Evolutionary conservation across 2,113 vertebrate genomes (phyloP).

Genomic region (Camarhynchus parvulus): DNA sequence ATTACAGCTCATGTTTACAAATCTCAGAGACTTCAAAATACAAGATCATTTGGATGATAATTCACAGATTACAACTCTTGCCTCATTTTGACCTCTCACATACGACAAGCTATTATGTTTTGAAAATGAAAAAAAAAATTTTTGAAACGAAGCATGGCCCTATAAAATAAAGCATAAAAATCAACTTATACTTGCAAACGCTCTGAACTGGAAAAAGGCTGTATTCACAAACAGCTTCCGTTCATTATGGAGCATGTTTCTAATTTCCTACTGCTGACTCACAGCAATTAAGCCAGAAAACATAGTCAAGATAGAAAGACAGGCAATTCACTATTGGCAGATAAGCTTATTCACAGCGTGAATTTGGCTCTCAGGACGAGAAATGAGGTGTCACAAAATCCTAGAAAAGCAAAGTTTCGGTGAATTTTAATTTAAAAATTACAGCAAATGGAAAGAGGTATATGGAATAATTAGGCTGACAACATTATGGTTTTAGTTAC

Average conservation of each 20-base stretch:
- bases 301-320: not conserved
- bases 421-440: not conserved
- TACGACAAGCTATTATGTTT: not conserved
- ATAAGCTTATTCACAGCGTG: not conserved
- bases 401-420: not conserved
- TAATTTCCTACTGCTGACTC: conserved; percentile 45
- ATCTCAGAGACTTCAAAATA: not conserved
- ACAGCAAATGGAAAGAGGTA: not conserved
- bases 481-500: not conserved
- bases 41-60: not conserved
- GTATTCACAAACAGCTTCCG: not conserved
- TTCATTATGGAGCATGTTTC: not conserved
- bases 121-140: not conserved
- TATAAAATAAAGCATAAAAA: conserved; percentile 39
- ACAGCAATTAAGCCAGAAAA: conserved; percentile 36
- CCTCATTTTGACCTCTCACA: not conserved
- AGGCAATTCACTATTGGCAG: not conserved
- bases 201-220: not conserved
- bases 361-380: not conserved
- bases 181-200: not conserved
- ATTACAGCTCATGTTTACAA: not conserved
- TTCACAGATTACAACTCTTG: not conserved
- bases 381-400: conserved; percentile 3
- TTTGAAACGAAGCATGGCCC: not conserved
- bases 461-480: not conserved